Conservation (phyloP, 2,888 invertebrate genomes). For the Julus scanicus region DNA sequence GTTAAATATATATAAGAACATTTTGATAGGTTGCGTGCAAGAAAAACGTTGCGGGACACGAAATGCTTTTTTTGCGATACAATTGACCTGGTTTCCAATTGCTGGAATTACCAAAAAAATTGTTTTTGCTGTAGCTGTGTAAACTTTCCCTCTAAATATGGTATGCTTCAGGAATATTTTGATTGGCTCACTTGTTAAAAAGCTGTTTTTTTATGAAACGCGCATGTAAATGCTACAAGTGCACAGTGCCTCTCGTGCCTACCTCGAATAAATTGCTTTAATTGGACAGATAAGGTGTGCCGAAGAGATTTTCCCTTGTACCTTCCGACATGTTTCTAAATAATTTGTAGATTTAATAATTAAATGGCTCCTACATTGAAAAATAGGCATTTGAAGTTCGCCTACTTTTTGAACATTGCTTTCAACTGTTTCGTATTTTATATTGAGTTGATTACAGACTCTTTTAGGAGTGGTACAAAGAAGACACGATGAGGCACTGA, state of each 20-base stretch:
- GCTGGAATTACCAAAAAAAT: neutral
- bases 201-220: neutral
- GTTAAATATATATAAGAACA: neutral
- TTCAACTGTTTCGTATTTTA: no score
- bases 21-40: neutral
- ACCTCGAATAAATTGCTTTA: neutral
- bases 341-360: neutral
- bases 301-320: neutral
- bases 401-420: no score
- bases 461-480: no score
- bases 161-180: neutral
- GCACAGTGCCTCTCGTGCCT: neutral
- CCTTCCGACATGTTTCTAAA: neutral
- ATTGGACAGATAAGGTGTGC: neutral
- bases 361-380: neutral
- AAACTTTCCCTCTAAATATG: neutral
- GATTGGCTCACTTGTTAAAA: neutral
- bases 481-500: no score
- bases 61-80: neutral
- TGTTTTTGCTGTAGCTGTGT: neutral
- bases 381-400: neutral
- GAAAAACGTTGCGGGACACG: constrained; percentile 8
- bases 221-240: no score
- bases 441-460: no score
- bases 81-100: neutral